Evolutionary conservation across 2,797 vertebrate species (phyloP), one percentile per base, ranked within the genome.

Genomic region (Kryptolebias ocellatus): DNA sequence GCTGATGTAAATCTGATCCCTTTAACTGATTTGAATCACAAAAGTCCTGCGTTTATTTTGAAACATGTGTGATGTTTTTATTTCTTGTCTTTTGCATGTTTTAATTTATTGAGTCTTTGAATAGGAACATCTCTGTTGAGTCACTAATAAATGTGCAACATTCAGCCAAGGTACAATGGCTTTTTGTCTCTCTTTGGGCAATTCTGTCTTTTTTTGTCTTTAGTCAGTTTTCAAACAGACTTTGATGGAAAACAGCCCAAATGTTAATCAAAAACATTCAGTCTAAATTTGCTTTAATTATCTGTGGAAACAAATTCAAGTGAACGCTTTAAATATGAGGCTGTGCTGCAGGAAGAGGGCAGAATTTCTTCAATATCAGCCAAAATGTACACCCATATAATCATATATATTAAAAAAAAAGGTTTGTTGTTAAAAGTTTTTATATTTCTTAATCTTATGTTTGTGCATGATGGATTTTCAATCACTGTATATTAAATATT

Each of bases 61-160:
- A 2, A 58, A 67, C 3, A 60, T 50, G 10, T 46, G 31, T 46
- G 1, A 61, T 27, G 4, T 37, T 59, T 65, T 54, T 12, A 29
- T 58, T 59, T 65, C 61, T 47, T 37, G 50, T 70, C 52, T 63
- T 14, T 18, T 67, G 61, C 16, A 37, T 62, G 34, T 74, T 74
- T 67, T 83, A 76, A 84, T 83, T 86, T 90, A 90, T 74, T 0
- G 9, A 39, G 60, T 77, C 29, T 53, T 52, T 44, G 8, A 53
- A 53, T 7, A 28, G 70, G 42, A 53, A 47, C 24, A 51, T 58
- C 29, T 64, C 44, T 46, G 27, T 67, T 27, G 46, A 71, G 57
- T 72, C 12, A 37, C 4, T 29, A 34, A 49, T 18, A 56, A 14
- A 64, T 61, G 47, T 46, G 34, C 54, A 27, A 53, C 58, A 64